Percentiles rank a stretch among this genome's conserved stretches.
phyloP scores from a whole-genome alignment of 2,797 vertebrate species.

The Onychomys torridus region DNA sequence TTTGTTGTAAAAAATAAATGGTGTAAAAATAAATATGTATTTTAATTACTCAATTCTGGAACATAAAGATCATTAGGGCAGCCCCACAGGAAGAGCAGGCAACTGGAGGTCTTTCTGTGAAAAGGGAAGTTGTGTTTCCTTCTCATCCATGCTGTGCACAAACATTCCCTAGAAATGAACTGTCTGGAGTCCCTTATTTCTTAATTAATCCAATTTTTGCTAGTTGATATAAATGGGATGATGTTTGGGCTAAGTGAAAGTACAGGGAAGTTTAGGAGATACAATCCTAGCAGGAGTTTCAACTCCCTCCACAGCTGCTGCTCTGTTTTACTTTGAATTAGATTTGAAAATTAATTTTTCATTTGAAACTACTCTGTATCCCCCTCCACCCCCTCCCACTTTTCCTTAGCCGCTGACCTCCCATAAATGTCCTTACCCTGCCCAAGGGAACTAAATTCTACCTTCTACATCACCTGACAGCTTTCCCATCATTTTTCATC shows the following conservation, averaged over 20 bases:
- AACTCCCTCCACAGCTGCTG: slow-evolving; percentile 87
- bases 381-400: not conserved
- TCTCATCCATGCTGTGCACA: slow-evolving; percentile 70
- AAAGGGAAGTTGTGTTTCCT: slow-evolving; percentile 62
- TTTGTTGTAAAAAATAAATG: slow-evolving; percentile 23
- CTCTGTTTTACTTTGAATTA: slow-evolving; percentile 85
- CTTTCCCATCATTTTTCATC: not conserved
- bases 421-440: slow-evolving; percentile 62
- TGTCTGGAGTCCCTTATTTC: slow-evolving; percentile 83
- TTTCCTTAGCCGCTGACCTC: slow-evolving; percentile 72
- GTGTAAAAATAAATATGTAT: slow-evolving; percentile 8
- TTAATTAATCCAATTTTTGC: slow-evolving; percentile 86
- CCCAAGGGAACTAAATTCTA: slow-evolving; percentile 58
- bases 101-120: not conserved
- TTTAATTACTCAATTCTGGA: slow-evolving; percentile 36
- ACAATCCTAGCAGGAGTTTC: slow-evolving; percentile 83
- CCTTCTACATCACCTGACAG: slow-evolving; percentile 49
- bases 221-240: slow-evolving; percentile 84
- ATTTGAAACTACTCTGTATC: slow-evolving; percentile 76
- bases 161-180: slow-evolving; percentile 83
- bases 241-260: slow-evolving; percentile 74
- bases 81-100: not conserved
- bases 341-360: slow-evolving; percentile 87
- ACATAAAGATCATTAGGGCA: not conserved
- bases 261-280: slow-evolving; percentile 81